A percentile compares a stretch with the other conserved stretches of the same genome.
Conservation (phyloP, 2,888 invertebrate genomes). For the Trachelus tabidus region DNA sequence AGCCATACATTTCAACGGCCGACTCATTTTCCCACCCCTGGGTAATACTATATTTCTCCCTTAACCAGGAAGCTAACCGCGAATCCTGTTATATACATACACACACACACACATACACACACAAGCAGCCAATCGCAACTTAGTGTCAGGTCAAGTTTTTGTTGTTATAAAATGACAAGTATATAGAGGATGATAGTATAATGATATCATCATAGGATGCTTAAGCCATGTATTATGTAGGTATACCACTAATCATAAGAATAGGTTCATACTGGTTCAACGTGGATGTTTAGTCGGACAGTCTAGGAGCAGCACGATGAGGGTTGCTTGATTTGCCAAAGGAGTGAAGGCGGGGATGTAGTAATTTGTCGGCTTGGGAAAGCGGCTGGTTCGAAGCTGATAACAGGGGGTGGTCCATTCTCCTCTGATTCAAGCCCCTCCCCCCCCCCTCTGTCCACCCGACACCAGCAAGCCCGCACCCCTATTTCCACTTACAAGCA, state of each 20-base stretch:
- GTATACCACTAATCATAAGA: not conserved
- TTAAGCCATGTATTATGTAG: not conserved
- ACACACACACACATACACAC: not conserved
- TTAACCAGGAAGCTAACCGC: not conserved
- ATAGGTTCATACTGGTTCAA: not conserved
- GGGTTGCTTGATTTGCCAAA: conserved; percentile 43
- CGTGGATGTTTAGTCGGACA: not conserved
- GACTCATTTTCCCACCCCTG: conserved; percentile 34
- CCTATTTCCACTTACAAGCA: conserved; percentile 34
- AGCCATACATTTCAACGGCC: conserved; percentile 55
- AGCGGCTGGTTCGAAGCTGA: conserved; percentile 61
- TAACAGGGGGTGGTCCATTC: conserved; percentile 64
- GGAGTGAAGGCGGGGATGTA: conserved; percentile 51
- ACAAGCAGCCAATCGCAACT: not conserved
- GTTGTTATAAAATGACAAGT: not conserved
- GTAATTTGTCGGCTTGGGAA: conserved; percentile 64
- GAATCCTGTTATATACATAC: not conserved
- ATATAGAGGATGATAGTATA: not conserved
- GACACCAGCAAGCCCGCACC: conserved; percentile 35
- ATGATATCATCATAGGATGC: not conserved
- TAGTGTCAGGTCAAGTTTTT: not conserved
- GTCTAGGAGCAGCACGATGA: not conserved
- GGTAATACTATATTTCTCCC: conserved; percentile 11
- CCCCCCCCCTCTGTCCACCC: conserved; percentile 33
- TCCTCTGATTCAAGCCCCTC: conserved; percentile 51